Evolutionary conservation across 2,113 vertebrate species (phyloP).

Genomic region (Beaufortia kweichowensis): DNA sequence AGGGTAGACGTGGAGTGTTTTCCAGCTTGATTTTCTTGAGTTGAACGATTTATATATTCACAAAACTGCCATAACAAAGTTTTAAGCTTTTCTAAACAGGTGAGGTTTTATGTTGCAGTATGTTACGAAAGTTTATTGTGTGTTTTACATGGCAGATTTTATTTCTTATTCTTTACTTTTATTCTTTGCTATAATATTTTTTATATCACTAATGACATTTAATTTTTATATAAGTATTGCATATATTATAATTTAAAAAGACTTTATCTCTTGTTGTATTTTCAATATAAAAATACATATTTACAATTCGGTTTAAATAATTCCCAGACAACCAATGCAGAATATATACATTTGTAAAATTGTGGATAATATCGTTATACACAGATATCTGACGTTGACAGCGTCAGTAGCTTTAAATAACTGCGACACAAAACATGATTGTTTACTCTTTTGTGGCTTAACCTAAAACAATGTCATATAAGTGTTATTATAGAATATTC

Average conservation of each 20-base stretch:
- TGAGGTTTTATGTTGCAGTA: neutral
- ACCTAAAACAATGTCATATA: neutral
- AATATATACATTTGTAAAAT: neutral
- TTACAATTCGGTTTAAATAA: no score
- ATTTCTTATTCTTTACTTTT: neutral
- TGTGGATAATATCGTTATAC: neutral
- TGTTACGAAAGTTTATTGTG: neutral
- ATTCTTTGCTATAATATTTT: neutral
- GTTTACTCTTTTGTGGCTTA: neutral
- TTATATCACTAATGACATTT: neutral
- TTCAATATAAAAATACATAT: neutral
- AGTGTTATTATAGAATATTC: neutral
- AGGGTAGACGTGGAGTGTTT: conserved; percentile 19
- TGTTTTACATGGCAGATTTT: neutral
- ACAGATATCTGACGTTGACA: neutral
- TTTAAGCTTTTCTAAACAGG: conserved; percentile 10
- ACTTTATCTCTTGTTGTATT: no score
- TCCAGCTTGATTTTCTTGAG: neutral
- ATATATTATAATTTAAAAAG: neutral
- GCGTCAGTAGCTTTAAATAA: neutral
- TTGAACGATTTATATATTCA: neutral
- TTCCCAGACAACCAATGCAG: neutral
- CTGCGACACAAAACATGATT: conserved; percentile 17
- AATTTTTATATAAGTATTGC: neutral
- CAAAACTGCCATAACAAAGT: neutral